Conservation (phyloP, 2,888 invertebrate species). For the Loripinus fragilis region DNA sequence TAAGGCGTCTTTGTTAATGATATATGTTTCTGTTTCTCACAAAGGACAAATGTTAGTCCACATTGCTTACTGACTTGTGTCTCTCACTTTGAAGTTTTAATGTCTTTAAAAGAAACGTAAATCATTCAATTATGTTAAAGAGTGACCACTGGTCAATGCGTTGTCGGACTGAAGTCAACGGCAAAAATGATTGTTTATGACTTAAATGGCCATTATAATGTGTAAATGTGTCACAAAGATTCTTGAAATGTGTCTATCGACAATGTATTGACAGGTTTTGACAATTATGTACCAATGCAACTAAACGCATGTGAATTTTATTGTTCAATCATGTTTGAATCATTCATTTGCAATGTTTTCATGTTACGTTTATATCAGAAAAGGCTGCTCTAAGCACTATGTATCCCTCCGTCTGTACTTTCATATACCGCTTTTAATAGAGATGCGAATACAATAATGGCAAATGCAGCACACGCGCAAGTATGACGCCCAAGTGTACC, state of each 20-base stretch:
- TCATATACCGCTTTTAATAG: too few species aligned
- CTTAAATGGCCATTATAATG: conserved; percentile 15
- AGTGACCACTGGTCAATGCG: conserved; percentile 9
- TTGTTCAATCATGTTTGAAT: too few species aligned
- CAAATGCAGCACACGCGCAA: too few species aligned
- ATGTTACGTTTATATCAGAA: too few species aligned
- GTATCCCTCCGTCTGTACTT: too few species aligned
- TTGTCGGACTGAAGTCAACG: conserved; percentile 1
- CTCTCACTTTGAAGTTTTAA: conserved; percentile 56
- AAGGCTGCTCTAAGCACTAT: too few species aligned
- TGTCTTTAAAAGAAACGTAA: conserved; percentile 47
- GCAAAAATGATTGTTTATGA: conserved; percentile 19
- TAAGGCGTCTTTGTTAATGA: conserved; percentile 31
- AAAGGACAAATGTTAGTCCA: conserved; percentile 36
- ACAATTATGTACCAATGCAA: not conserved
- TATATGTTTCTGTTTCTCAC: conserved; percentile 36
- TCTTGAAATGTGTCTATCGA: conserved; percentile 4
- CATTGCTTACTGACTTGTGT: conserved; percentile 13
- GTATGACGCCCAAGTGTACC: too few species aligned
- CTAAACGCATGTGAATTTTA: too few species aligned
- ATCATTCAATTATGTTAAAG: conserved; percentile 53
- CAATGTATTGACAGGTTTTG: conserved; percentile 13
- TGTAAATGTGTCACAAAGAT: conserved; percentile 8
- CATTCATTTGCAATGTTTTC: too few species aligned
- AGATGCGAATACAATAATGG: too few species aligned